Evolutionary conservation across 1,140 invertebrate genomes (phyloP), one percentile per base, ranked within the genome.

Genomic region (Goniozus legneri): DNA sequence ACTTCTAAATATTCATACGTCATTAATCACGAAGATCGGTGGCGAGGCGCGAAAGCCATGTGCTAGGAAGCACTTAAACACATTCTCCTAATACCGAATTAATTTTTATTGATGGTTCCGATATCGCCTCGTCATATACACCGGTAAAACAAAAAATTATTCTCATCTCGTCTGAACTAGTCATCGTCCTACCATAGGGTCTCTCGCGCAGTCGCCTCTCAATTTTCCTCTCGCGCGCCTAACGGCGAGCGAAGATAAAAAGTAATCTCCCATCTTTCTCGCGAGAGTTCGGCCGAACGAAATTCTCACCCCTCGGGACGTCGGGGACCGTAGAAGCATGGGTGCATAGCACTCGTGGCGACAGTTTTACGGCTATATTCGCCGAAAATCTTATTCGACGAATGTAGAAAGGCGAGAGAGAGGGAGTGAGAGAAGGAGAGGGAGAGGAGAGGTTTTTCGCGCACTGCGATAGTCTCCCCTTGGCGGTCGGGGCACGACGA

Each of bases 1-100:
- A 36, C 50, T 47, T 54, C 50, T 63, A 56, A 65, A 64, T 56
- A 64, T 61, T 58, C 63, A 54, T 64, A 46, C 51, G 43, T 50
- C 55, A 56, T 68, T 64, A 51, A 68, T 68, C 66, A 67, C 44
- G 36, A 30, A 27, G 45, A 57, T 65, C 63, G 67, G 62, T 64
- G 40, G 64, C 47, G 44, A 36, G 32, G 46, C 35, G 34, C 35
- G 18, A 34, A 30, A 19, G 40, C 44, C 48, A 58, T 56, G 56
- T 50, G 57, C 31, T 46, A 24, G 20, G 24, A 37, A 38, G 33
- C 50, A 40, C 44, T 46, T 51, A 54, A 54, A 44, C 47, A 52
- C 50, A 31, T 47, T 41, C 44, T 43, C 45, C 58, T 56, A 58
- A 59, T 42, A 41, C 48, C 48, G 15, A 51, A 62, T 62, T 60